Evolutionary conservation across 2,888 invertebrate species (phyloP).

Genomic region (Nomada fabriciana): DNA sequence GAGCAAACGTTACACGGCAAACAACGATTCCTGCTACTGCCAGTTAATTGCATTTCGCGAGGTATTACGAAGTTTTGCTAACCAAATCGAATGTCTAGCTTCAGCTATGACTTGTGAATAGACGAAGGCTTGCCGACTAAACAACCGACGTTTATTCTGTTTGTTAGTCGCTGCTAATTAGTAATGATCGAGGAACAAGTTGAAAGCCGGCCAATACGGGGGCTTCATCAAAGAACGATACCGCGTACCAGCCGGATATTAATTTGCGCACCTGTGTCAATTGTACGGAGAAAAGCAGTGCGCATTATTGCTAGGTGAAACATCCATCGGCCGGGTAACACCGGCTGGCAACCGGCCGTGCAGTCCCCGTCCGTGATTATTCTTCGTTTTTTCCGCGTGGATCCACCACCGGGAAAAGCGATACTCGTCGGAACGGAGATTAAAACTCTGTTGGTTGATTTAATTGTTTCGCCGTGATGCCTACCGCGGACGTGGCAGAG

Average conservation of each 20-base stretch:
- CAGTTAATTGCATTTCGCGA: conserved; percentile 15
- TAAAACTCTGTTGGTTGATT: conserved; percentile 30
- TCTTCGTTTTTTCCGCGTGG: neutral
- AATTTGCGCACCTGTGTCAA: conserved; percentile 29
- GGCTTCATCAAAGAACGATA: neutral
- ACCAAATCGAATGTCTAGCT: neutral
- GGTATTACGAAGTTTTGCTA: conserved; percentile 5
- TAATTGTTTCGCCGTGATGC: conserved; percentile 29
- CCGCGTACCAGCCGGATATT: neutral
- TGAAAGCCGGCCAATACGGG: conserved; percentile 1
- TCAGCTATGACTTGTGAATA: neutral
- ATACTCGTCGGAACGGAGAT: conserved; percentile 17
- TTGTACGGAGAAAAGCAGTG: conserved; percentile 13
- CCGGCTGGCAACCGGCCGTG: neutral
- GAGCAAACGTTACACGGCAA: conserved; percentile 13
- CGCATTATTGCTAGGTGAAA: conserved; percentile 5
- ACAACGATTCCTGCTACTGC: neutral
- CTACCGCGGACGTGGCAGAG: neutral
- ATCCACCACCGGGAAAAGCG: neutral
- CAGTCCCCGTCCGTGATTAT: conserved; percentile 1
- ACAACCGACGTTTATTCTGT: conserved; percentile 6
- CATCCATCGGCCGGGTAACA: neutral
- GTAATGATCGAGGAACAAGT: conserved; percentile 24
- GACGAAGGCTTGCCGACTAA: neutral
- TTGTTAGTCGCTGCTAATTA: conserved; percentile 31